Evolutionary conservation across 2,888 invertebrate species (phyloP).

Genomic region (Cryptocheilus praepositus): DNA sequence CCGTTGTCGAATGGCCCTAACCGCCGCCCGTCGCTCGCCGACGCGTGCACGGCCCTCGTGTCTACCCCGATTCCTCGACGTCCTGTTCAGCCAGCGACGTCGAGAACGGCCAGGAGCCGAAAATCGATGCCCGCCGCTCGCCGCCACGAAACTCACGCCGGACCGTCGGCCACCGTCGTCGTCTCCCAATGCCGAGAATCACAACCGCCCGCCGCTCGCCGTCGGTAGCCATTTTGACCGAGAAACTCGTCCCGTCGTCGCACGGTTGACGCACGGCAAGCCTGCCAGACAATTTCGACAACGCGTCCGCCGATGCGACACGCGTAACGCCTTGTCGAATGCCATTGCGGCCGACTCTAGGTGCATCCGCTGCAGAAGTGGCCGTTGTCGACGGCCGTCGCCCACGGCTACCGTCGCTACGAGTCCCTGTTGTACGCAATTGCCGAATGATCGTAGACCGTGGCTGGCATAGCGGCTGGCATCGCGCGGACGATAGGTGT

Average conservation of each 20-base stretch:
- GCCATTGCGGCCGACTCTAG: no score
- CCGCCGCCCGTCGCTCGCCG: slow-evolving; percentile 52
- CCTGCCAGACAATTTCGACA: no score
- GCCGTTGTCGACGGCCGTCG: slow-evolving; percentile 46
- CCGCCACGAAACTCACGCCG: not conserved
- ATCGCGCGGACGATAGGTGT: no score
- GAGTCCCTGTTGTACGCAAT: slow-evolving; percentile 2
- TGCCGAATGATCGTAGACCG: slow-evolving; percentile 4
- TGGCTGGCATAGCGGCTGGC: not conserved
- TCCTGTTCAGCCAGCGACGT: not conserved
- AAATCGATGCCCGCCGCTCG: slow-evolving; percentile 6
- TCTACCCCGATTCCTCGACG: not conserved
- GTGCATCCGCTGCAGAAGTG: no score
- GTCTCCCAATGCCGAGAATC: not conserved
- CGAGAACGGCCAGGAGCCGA: not conserved
- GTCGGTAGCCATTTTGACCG: slow-evolving; percentile 8
- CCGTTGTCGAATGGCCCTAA: slow-evolving; percentile 19
- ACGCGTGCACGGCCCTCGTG: slow-evolving; percentile 14
- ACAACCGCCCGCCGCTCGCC: not conserved
- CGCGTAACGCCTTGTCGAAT: no score
- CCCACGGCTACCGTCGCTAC: slow-evolving; percentile 39
- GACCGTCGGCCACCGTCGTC: not conserved
- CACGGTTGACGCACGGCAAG: not conserved
- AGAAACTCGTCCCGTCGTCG: slow-evolving; percentile 2
- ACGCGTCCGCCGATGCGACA: no score